A percentile compares a stretch with the other conserved stretches of the same genome.
phyloP scores from a whole-genome alignment of 2,797 vertebrate species.

The Allobates femoralis region DNA sequence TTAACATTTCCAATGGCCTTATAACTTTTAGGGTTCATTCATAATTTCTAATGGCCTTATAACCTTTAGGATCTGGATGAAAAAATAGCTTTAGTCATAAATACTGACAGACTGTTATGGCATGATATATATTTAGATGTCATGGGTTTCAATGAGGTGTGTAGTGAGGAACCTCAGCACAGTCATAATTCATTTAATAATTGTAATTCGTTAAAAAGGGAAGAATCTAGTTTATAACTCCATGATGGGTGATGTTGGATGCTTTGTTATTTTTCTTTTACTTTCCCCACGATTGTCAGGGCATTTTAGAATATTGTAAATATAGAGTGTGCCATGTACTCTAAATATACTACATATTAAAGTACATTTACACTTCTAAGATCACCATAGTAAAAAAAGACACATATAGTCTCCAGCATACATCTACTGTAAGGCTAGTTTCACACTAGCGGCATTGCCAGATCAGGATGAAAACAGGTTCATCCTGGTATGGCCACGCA shows the following conservation, averaged over 20 bases:
- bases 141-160: conserved; percentile 4
- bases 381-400: not conserved
- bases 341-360: too few relatives aligned
- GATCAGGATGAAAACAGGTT: too few relatives aligned
- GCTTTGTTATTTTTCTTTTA: too few relatives aligned
- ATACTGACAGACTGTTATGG: not conserved
- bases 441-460: too few relatives aligned
- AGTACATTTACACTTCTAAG: not conserved
- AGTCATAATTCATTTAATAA: not conserved
- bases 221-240: not conserved
- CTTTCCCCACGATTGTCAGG: too few relatives aligned
- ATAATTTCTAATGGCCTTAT: not conserved
- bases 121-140: not conserved
- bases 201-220: not conserved
- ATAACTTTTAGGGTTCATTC: not conserved
- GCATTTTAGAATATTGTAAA: too few relatives aligned
- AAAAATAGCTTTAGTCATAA: conserved; percentile 15
- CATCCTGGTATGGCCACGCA: too few relatives aligned
- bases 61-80: not conserved
- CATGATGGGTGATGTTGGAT: too few relatives aligned
- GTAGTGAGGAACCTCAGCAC: not conserved
- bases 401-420: not conserved
- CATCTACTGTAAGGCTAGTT: not conserved
- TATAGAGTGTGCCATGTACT: too few relatives aligned
- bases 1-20: conserved; percentile 20